A percentile compares a stretch with the other conserved stretches of the same genome.
Evolutionary conservation across 2,888 invertebrate genomes (phyloP).

Genomic region (Rhyacophila evoluta): DNA sequence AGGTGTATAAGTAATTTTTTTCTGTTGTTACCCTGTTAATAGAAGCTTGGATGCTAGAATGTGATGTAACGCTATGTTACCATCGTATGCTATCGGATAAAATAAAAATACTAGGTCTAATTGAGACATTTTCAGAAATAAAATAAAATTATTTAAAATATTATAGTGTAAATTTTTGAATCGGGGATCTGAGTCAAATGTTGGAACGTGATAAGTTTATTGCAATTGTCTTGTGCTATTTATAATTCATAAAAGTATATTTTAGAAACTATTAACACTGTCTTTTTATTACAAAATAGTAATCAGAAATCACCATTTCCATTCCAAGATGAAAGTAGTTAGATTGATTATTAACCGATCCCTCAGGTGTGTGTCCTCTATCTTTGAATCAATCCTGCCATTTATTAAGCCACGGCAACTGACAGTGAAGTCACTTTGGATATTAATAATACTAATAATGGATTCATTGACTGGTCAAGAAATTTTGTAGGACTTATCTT

Average conservation of each 20-base stretch:
- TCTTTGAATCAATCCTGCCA: too few species aligned
- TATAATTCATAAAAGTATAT: constrained; percentile 55
- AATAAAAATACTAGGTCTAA: background rate
- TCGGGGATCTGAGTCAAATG: constrained; percentile 52
- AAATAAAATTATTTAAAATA: background rate
- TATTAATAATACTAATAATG: too few species aligned
- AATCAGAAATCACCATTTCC: too few species aligned
- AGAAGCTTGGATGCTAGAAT: constrained; percentile 30
- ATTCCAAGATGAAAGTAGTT: too few species aligned
- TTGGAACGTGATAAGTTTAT: constrained; percentile 57
- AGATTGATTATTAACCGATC: too few species aligned
- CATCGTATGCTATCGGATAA: background rate
- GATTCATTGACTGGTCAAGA: too few species aligned
- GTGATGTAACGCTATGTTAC: background rate
- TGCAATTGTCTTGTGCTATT: constrained; percentile 57
- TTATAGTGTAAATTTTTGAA: background rate
- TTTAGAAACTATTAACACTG: constrained; percentile 55
- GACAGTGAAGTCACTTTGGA: too few species aligned
- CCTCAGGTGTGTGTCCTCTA: too few species aligned
- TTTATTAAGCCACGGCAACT: too few species aligned
- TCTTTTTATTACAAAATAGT: constrained; percentile 7
- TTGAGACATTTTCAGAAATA: background rate
- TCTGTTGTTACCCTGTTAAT: constrained; percentile 30
- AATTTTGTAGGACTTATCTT: too few species aligned
- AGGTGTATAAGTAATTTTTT: constrained; percentile 23